Percentiles rank a stretch among this genome's conserved stretches.
phyloP scores from a whole-genome alignment of 2,888 invertebrate species.

The Choreutis nemorana region DNA sequence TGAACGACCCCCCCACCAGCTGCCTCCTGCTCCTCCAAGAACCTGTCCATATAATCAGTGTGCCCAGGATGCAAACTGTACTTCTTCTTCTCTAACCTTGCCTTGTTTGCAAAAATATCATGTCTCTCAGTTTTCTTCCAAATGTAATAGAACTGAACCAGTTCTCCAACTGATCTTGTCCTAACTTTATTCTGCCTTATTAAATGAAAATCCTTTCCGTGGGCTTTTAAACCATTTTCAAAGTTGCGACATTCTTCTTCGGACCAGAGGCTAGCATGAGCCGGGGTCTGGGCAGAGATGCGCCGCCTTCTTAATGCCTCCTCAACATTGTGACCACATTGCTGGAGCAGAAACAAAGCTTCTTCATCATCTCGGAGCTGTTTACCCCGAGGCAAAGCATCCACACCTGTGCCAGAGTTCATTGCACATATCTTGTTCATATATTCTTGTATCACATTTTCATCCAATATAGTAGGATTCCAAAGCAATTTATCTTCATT shows the following conservation, averaged over 20 bases:
- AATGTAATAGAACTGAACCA: constrained; percentile 95
- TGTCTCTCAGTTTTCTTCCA: constrained; percentile 99
- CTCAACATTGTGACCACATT: constrained; percentile 95
- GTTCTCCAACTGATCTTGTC: constrained; percentile 93
- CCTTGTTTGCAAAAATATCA: constrained; percentile 90
- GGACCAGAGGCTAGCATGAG: constrained; percentile 89
- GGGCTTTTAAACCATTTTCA: constrained; percentile 91
- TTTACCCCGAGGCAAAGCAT: constrained; percentile 73
- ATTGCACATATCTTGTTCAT: constrained; percentile 69
- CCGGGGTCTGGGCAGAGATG: constrained; percentile 73
- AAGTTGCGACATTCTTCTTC: constrained; percentile 97
- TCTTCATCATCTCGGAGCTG: constrained; percentile 89
- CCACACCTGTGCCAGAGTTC: constrained; percentile 48
- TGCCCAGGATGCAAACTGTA: constrained; percentile 91
- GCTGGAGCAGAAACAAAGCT: constrained; percentile 87
- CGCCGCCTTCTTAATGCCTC: constrained; percentile 86
- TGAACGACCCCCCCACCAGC: constrained; percentile 68
- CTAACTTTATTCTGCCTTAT: constrained; percentile 94
- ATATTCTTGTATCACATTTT: constrained; percentile 81
- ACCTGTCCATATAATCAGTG: constrained; percentile 94
- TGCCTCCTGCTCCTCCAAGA: constrained; percentile 87
- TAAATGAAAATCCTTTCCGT: constrained; percentile 95
- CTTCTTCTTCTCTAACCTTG: constrained; percentile 90
- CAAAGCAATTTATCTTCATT: constrained; percentile 95
- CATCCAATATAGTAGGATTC: constrained; percentile 83